phyloP scores from a whole-genome alignment of 1,140 invertebrate species.

The Planococcus citri region DNA sequence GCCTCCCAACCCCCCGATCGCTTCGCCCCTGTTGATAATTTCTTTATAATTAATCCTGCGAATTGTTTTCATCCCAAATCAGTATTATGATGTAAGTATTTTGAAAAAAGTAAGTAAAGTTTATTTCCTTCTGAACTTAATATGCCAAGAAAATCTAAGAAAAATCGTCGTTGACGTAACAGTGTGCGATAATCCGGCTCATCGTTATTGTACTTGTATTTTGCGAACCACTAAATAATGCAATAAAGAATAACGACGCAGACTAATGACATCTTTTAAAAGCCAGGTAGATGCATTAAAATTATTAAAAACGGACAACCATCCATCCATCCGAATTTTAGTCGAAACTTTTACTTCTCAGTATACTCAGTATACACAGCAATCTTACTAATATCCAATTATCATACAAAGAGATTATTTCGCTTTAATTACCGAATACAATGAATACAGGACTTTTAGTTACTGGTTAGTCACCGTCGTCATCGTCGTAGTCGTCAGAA shows the following conservation, averaged over 20 bases:
- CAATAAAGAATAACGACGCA: not conserved
- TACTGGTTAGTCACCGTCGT: conserved; percentile 1
- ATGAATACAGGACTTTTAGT: conserved; percentile 1
- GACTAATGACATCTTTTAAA: conserved; percentile 7
- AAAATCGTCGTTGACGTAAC: no score
- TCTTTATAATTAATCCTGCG: no score
- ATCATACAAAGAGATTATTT: conserved; percentile 15
- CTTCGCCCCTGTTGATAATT: no score
- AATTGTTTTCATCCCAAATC: no score
- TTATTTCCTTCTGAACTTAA: no score
- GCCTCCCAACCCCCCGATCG: no score
- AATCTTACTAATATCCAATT: conserved; percentile 11
- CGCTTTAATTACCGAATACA: conserved; percentile 16
- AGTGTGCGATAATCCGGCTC: no score
- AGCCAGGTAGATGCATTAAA: not conserved
- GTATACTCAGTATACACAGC: no score
- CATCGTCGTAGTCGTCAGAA: not conserved
- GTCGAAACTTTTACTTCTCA: not conserved
- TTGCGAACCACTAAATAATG: not conserved
- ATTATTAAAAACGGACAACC: not conserved
- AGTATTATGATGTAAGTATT: no score
- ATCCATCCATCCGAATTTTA: not conserved
- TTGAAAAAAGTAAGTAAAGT: no score
- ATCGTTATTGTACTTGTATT: not conserved
- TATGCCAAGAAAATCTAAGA: no score